Conservation (phyloP, 2,888 invertebrate genomes). For the Luperina nickerlii region DNA sequence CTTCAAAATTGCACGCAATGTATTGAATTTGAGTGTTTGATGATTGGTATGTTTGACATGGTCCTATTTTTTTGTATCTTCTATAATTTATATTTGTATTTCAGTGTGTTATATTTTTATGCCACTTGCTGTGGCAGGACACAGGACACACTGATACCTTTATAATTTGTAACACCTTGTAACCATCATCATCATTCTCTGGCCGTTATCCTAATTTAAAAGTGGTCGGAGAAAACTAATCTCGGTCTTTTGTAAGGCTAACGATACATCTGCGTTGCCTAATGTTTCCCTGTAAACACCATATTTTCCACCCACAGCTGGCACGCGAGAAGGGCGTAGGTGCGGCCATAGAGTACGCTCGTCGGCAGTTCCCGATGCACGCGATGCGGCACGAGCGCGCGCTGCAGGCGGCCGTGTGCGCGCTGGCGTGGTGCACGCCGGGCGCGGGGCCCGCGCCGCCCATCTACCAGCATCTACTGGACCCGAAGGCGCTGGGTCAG, state of each 20-base stretch:
- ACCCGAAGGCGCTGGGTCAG: conserved; percentile 79
- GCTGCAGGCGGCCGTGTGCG: conserved; percentile 86
- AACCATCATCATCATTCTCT: neutral
- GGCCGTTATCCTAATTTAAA: neutral
- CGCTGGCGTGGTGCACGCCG: conserved; percentile 86
- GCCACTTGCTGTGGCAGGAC: too few species aligned
- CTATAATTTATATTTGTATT: neutral
- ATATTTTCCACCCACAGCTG: conserved; percentile 68
- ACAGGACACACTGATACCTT: neutral
- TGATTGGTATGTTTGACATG: neutral
- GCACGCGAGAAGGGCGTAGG: conserved; percentile 91
- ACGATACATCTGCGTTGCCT: neutral
- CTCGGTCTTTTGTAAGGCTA: neutral
- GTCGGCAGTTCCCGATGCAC: conserved; percentile 94
- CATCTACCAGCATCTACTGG: conserved; percentile 81
- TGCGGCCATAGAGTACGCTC: conserved; percentile 96
- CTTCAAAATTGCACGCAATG: neutral
- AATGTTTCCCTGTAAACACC: neutral
- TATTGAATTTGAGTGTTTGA: neutral
- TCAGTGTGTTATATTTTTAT: neutral
- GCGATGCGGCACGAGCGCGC: conserved; percentile 86
- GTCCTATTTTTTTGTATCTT: neutral
- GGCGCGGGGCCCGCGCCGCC: conserved; percentile 79
- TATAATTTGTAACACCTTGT: neutral
- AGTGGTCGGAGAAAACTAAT: neutral